phyloP scores from a whole-genome alignment of 92 coral and sea anemone genomes.

The Phenganax marumi region DNA sequence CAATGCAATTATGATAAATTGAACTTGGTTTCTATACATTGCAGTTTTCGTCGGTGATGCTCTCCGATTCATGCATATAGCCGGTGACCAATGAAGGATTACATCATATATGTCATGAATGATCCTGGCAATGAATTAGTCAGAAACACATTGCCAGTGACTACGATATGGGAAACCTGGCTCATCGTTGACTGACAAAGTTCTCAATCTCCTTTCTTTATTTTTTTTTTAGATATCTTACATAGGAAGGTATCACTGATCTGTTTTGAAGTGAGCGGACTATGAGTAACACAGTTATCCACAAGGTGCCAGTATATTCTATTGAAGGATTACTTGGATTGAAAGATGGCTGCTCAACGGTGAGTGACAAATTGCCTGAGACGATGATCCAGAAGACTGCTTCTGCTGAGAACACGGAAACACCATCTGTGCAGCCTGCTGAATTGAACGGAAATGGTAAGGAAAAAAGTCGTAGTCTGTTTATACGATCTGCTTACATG shows the following conservation, averaged over 20 bases:
- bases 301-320: conserved; percentile 40
- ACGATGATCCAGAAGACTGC: conserved; percentile 12
- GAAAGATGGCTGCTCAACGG: not conserved
- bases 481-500: too few relatives aligned
- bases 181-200: too few relatives aligned
- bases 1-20: too few relatives aligned
- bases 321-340: conserved; percentile 40
- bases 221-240: not conserved
- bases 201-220: conserved; percentile 8
- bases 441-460: conserved; percentile 8
- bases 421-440: not conserved
- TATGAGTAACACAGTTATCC: conserved; percentile 17
- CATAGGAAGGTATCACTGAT: not conserved
- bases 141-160: too few relatives aligned
- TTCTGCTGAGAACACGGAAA: not conserved
- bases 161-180: too few relatives aligned
- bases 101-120: too few relatives aligned
- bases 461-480: not conserved
- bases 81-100: too few relatives aligned
- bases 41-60: too few relatives aligned
- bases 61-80: too few relatives aligned
- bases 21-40: too few relatives aligned
- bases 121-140: too few relatives aligned
- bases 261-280: not conserved
- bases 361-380: conserved; percentile 17